Base-by-base conservation (phyloP, 2,888 invertebrate genomes). In the Erebia aethiops region DNA sequence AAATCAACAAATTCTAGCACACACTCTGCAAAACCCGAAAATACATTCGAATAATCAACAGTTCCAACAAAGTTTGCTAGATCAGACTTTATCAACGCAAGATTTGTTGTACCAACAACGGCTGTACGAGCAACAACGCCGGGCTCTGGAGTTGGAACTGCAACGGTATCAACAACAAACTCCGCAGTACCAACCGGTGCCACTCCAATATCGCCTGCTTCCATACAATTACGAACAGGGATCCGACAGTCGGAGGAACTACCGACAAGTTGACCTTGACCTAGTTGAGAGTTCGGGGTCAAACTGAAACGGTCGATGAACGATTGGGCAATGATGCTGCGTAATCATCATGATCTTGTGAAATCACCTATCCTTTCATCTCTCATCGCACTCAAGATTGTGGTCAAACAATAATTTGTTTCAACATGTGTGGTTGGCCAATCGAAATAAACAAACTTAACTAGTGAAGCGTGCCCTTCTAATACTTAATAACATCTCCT, bases 191-290 rank as follows among this genome's bases (percentile, higher is more conserved):
- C 78, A 82, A 26, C 82, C 80, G 63, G 82, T 80, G 63, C 85
- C 84, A 1, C 65, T 80, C 35, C 87, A 84, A 76, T 76, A 75
- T 18, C 73, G 73, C 5, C 69, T 86, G 70, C 76, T 85, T 41
- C 83, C 84, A 43, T 79, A 83, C 80, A 69, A 77, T 41, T 71
- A 69, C 67, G 73, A 69, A 14, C 75, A 64, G 49, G 61, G 82
- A 78, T 74, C 82, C 80, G 69, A 82, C 77, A 81, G 56, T 14
- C 65, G 73, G 60, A 71, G 75, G 61, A 78, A 78, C 56, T 79
- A 79, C 70, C 61, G 69, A 73, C 79, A 79, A 71, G 77, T 79
- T 75, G 82, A 78, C 80, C 81, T 80, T 89, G 93, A 91, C 92
- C 92, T 84, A 86, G 79, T 79, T 88, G 77, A 67, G 67, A 75